Evolutionary conservation across 2,888 invertebrate species (phyloP).

Genomic region (Cheiracanthium punctorium): DNA sequence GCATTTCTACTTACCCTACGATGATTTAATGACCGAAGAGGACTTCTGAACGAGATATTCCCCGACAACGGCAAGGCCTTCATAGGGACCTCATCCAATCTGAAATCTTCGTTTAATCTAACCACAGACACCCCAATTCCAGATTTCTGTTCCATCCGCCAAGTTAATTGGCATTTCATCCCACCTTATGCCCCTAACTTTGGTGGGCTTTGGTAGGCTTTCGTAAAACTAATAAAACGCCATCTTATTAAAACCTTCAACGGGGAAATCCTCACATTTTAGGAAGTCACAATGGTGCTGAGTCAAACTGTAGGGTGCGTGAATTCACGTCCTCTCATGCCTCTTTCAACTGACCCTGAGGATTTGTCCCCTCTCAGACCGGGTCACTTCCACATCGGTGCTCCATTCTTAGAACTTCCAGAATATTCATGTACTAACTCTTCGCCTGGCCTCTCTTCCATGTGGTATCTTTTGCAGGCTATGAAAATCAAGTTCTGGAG

Average conservation of each 20-base stretch:
- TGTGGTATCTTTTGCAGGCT: background rate
- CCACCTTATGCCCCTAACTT: background rate
- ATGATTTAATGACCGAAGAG: constrained; percentile 7
- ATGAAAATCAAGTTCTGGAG: background rate
- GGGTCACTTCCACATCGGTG: background rate
- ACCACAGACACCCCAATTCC: background rate
- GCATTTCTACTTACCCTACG: background rate
- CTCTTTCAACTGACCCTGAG: background rate
- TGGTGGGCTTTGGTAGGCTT: constrained; percentile 9
- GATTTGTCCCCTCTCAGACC: background rate
- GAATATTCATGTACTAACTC: background rate
- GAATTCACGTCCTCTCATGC: background rate
- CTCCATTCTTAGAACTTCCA: background rate
- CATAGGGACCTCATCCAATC: background rate
- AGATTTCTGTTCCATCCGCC: background rate
- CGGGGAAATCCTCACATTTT: background rate
- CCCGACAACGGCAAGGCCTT: constrained; percentile 14
- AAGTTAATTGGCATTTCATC: constrained; percentile 18
- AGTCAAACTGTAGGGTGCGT: background rate
- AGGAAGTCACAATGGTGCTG: background rate
- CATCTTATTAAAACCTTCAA: background rate
- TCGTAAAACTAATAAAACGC: background rate
- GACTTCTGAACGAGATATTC: background rate
- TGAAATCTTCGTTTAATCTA: background rate
- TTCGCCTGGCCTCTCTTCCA: background rate